These are phyloP conservation scores for Blastobasis lacticolella DNA, from an alignment of 2,888 invertebrate species.

Conservation along the genomic window DNA sequence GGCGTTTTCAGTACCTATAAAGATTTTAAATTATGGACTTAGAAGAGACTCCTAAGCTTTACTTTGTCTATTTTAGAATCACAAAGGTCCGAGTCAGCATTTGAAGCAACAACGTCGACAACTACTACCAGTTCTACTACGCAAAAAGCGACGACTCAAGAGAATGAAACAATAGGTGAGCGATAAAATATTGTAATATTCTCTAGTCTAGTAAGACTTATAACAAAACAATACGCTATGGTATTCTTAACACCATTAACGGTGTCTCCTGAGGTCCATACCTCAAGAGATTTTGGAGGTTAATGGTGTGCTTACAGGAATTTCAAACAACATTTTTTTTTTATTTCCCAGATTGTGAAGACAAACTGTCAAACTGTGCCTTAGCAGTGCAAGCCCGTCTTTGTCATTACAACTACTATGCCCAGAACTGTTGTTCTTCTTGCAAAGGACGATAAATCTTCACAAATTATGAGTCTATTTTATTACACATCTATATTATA, in stretches of 20 bases:
- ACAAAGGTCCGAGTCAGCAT: conserved; percentile 27
- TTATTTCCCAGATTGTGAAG: conserved; percentile 72
- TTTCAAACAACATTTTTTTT: neutral
- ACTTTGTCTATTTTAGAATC: conserved; percentile 35
- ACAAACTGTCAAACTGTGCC: conserved; percentile 84
- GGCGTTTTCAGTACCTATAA: no score
- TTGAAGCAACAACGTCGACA: conserved; percentile 16
- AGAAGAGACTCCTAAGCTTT: neutral
- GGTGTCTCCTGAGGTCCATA: neutral
- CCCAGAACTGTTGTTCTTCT: conserved; percentile 86
- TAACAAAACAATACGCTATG: no score
- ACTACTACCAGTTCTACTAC: conserved; percentile 16
- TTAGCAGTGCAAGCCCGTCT: conserved; percentile 89
- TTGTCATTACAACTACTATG: conserved; percentile 90
- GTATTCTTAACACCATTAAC: neutral
- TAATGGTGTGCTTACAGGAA: no score
- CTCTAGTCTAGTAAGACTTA: no score
- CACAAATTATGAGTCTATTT: no score
- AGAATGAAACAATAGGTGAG: conserved; percentile 31
- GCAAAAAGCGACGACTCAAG: conserved; percentile 20
- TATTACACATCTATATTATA: no score
- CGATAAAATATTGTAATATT: no score
- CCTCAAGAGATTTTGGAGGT: no score
- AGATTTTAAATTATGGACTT: no score
- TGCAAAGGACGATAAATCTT: conserved; percentile 51